A percentile compares a stretch with the other conserved stretches of the same genome.
phyloP scores from a whole-genome alignment of 1,140 invertebrate species.

The Meloidogyne hapla region DNA sequence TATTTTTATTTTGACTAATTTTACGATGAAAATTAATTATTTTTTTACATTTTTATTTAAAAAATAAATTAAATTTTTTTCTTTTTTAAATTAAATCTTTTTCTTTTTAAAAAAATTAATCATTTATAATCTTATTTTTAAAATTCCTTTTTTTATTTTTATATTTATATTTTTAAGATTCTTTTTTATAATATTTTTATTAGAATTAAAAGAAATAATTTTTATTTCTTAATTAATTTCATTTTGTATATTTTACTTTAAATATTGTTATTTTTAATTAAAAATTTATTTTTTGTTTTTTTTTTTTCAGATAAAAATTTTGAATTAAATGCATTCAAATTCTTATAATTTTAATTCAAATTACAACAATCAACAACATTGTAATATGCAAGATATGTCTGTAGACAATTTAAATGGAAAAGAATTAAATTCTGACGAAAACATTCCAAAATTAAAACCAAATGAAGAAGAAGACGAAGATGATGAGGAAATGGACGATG shows the following conservation, averaged over 20 bases:
- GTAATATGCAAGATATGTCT: neutral
- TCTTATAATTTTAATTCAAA: slow-evolving; percentile 6
- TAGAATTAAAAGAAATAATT: too few relatives aligned
- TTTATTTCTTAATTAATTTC: too few relatives aligned
- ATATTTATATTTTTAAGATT: neutral
- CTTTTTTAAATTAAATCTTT: neutral
- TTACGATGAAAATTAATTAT: neutral
- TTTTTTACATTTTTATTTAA: too few relatives aligned
- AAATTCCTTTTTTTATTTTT: neutral
- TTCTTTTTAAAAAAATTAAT: neutral
- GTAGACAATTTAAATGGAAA: neutral
- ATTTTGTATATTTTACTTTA: too few relatives aligned
- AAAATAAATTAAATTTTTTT: slow-evolving; percentile 2
- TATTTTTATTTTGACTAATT: too few relatives aligned
- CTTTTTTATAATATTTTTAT: neutral
- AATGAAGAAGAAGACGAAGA: slow-evolving; percentile 4
- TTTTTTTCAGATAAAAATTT: neutral
- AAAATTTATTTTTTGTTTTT: neutral
- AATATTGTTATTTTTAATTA: too few relatives aligned
- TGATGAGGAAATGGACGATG: slow-evolving; percentile 22
- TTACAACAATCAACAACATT: neutral
- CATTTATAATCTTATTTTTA: neutral
- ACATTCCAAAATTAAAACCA: slow-evolving; percentile 1
- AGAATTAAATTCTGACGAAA: neutral
- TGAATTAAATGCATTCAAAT: slow-evolving; percentile 1